Evolutionary conservation across 2,888 invertebrate species (phyloP).

Genomic region (Diogma glabrata): DNA sequence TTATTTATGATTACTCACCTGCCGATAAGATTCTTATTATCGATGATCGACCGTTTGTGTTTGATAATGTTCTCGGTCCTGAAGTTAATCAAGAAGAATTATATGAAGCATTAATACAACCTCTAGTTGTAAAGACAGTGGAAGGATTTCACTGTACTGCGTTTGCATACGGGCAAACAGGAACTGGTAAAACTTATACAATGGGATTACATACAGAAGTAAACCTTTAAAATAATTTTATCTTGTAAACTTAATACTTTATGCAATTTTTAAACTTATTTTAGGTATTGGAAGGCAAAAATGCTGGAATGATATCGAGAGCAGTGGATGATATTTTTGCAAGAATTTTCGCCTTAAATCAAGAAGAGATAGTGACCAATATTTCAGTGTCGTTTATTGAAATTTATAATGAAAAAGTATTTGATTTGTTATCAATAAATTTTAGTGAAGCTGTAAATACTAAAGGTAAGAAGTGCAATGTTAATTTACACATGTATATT

Average conservation of each 20-base stretch:
- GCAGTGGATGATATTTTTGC: slow-evolving; percentile 34
- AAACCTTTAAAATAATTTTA: too few species aligned
- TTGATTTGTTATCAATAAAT: slow-evolving; percentile 34
- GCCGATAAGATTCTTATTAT: too few species aligned
- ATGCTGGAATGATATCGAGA: slow-evolving; percentile 36
- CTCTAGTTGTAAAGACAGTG: slow-evolving; percentile 34
- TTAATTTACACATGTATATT: too few species aligned
- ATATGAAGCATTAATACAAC: slow-evolving; percentile 33
- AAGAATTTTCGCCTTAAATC: slow-evolving; percentile 13
- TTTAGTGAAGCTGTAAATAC: slow-evolving; percentile 28
- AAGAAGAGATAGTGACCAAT: slow-evolving; percentile 20
- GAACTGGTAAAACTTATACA: slow-evolving; percentile 42
- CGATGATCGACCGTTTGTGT: slow-evolving; percentile 29
- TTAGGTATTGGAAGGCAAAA: too few species aligned
- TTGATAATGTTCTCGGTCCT: slow-evolving; percentile 36
- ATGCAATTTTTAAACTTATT: too few species aligned
- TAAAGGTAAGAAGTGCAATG: slow-evolving; percentile 24
- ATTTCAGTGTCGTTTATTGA: slow-evolving; percentile 38
- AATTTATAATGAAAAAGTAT: slow-evolving; percentile 42
- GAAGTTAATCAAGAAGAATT: slow-evolving; percentile 31
- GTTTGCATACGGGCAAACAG: slow-evolving; percentile 43
- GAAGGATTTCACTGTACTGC: slow-evolving; percentile 39
- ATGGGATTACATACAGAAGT: slow-evolving; percentile 34
- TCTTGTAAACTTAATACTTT: too few species aligned
- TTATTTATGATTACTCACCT: too few species aligned